Base-by-base conservation (phyloP, 2,113 vertebrate genomes). In the Bucco capensis region DNA sequence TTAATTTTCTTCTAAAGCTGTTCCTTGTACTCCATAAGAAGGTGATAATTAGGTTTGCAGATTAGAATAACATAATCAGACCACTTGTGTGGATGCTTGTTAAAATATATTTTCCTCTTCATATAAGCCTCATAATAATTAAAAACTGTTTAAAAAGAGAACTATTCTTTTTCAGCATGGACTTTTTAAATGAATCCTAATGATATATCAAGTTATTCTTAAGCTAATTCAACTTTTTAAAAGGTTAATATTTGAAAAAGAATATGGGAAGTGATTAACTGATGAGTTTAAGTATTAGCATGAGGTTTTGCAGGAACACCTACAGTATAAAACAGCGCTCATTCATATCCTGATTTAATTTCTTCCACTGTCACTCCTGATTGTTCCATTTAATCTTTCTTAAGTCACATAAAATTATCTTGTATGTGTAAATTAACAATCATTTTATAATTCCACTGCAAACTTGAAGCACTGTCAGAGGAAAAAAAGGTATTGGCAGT, bases 31-130 rank as follows among this genome's bases (percentile, higher is more conserved):
- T 97, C 86, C 82, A 90, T 97, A 98, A 98, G 98, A 98, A 99
- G 98, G 98, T 99, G 99, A 99, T 99, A 99, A 99, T 99, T 99
- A 99, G 98, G 97, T 98, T 98, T 97, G 97, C 98, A 98, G 98
- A 99, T 99, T 99, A 99, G 98, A 98, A 98, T 98, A 97, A 98
- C 98, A 97, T 98, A 98, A 98, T 99, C 97, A 98, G 98, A 96
- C 97, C 97, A 94, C 96, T 98, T 98, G 98, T 97, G 92, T 98
- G 88, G 93, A 95, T 97, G 96, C 97, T 97, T 97, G 97, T 98
- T 98, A 98, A 98, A 98, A 98, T 98, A 97, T 93, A 98, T 98
- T 97, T 97, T 97, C 97, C 95, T 96, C 88, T 97, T 97, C 91
- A 92, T 95, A 93, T 92, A 96, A 97, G 93, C 91, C 67, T 97